Percentiles rank a stretch among this genome's conserved stretches.
These are phyloP conservation scores for Cladorhizidae sp. DNA, from an alignment of 37 sponge, comb jelly and placozoan species.

Conservation along the genomic window DNA sequence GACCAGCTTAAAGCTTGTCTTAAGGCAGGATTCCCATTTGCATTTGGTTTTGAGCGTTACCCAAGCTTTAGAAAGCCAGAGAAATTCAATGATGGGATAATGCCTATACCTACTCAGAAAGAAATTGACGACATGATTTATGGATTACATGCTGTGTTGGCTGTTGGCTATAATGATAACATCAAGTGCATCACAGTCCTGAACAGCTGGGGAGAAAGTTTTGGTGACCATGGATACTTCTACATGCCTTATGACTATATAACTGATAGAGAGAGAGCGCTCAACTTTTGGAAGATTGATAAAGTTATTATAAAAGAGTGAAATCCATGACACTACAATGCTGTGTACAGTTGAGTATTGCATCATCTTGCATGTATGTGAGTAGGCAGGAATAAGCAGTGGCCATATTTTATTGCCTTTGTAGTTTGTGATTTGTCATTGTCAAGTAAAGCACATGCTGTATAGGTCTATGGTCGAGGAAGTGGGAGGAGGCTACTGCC, in stretches of 20 bases:
- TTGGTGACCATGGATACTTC: conserved; percentile 20
- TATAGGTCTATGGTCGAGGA: no score
- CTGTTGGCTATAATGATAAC: conserved; percentile 28
- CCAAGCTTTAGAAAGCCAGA: background rate
- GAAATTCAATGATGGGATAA: background rate
- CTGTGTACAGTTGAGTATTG: no score
- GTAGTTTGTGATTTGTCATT: no score
- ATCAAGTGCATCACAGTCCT: background rate
- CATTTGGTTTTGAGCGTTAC: conserved; percentile 10
- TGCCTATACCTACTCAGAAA: background rate
- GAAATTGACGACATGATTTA: background rate
- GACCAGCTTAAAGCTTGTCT: conserved; percentile 14
- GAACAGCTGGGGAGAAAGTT: conserved; percentile 13
- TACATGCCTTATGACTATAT: conserved; percentile 26
- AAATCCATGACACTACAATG: no score
- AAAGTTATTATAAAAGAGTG: no score
- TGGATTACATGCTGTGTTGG: conserved; percentile 10
- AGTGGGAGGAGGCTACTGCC: no score
- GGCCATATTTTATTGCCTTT: no score
- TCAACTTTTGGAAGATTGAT: conserved; percentile 21
- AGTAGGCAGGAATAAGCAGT: no score
- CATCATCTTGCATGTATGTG: no score
- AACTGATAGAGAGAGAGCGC: background rate
- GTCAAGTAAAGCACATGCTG: no score
- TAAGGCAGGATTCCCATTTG: conserved; percentile 3